Percentiles rank a stretch among this genome's conserved stretches.
Evolutionary conservation across 2,888 invertebrate genomes (phyloP).

Genomic region (Pemphredon lugubris): DNA sequence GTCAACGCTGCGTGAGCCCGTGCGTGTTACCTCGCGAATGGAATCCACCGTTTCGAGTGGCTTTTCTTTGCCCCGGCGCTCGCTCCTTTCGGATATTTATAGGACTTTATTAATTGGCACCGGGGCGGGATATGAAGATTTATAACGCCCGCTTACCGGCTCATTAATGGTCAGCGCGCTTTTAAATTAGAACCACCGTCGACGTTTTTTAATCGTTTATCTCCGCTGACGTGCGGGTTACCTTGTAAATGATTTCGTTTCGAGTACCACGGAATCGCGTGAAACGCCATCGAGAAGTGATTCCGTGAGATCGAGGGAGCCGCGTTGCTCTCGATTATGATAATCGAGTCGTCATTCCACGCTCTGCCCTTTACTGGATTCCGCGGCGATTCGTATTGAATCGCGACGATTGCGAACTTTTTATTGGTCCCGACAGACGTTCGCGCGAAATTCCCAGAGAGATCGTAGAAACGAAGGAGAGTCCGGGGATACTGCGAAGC

Average conservation of each 20-base stretch:
- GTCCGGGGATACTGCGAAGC: neutral
- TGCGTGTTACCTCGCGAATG: constrained; percentile 40
- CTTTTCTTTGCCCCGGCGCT: constrained; percentile 20
- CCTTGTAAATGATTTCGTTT: neutral
- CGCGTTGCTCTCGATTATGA: too few species aligned
- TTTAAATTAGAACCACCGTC: neutral
- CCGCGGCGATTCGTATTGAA: neutral
- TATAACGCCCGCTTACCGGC: constrained; percentile 7
- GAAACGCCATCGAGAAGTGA: neutral
- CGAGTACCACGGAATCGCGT: neutral
- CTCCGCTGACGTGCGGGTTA: neutral
- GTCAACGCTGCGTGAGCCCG: constrained; percentile 60
- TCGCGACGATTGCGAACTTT: neutral
- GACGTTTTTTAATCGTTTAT: neutral
- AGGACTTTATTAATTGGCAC: constrained; percentile 43
- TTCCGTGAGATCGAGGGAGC: too few species aligned
- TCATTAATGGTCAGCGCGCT: neutral
- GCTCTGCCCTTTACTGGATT: neutral
- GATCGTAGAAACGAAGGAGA: neutral
- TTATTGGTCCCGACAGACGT: neutral
- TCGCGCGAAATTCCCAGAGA: neutral
- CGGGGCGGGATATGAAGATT: constrained; percentile 10
- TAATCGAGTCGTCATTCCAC: too few species aligned
- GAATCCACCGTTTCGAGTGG: constrained; percentile 5
- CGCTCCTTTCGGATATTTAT: constrained; percentile 50